phyloP scores from a whole-genome alignment of 2,113 vertebrate genomes.

The Acrocephalus arundinaceus region DNA sequence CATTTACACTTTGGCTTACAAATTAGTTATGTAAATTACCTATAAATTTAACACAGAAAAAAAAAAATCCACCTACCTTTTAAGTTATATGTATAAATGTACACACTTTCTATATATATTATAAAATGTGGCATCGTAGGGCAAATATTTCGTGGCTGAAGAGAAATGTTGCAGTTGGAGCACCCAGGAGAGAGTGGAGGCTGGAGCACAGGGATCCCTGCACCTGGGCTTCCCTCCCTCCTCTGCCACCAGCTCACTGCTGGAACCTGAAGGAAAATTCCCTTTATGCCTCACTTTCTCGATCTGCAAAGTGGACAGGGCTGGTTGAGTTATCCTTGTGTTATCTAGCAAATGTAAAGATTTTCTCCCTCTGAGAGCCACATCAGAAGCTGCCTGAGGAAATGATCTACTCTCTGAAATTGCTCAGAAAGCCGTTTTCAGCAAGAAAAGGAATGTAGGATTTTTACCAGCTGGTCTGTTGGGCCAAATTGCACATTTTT shows the following conservation, averaged over 20 bases:
- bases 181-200: neutral
- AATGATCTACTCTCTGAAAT: neutral
- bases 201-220: neutral
- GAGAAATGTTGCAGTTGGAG: neutral
- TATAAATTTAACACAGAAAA: constrained; percentile 10
- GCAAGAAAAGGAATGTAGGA: neutral
- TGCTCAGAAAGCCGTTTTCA: neutral
- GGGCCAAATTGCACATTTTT: neutral
- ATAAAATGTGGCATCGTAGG: neutral
- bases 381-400: neutral
- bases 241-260: neutral
- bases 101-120: neutral
- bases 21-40: constrained; percentile 66
- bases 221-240: neutral
- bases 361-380: neutral
- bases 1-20: constrained; percentile 50
- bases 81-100: neutral
- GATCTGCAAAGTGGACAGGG: neutral
- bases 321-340: neutral
- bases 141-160: neutral
- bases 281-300: neutral
- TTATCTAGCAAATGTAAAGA: neutral
- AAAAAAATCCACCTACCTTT: neutral
- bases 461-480: neutral
- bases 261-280: neutral